Base-by-base conservation (phyloP, 2,888 invertebrate genomes). In the Drosophila greeni region DNA sequence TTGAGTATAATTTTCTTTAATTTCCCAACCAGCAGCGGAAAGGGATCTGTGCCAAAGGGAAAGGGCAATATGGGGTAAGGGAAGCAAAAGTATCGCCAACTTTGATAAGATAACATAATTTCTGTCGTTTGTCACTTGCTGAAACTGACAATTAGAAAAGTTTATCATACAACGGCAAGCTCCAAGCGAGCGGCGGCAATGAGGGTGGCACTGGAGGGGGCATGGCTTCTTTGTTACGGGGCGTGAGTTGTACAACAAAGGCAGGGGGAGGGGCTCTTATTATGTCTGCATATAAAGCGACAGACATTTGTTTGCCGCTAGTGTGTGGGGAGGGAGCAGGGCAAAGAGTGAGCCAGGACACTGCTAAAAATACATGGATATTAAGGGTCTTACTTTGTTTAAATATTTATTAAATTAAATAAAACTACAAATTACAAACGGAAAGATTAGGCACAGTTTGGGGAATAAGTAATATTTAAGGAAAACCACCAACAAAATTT, bases 101-200 rank as follows among this genome's bases (percentile, higher is more conserved):
- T 83, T 76, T 81, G 84, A 75, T 82, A 84, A 84, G 84, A 84
- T 84, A 83, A 82, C 81, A 84, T 82, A 82, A 83, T 84, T 84
- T 83, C 82, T 82, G 82, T 79, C 82, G 83, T 83, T 83, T 84
- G 84, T 84, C 84, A 84, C 83, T 84, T 84, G 80, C 73, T 79
- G 76, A 75, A 84, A 82, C 84, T 84, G 83, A 84, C 84, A 84
- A 84, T 84, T 82, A 81, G 75, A 84, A 82, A 84, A 84, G 84
- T 84, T 84, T 84, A 84, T 84, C 84, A 84, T 74, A 73, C 80
- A 69, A 70, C 66, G 75, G 55, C 70, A 70, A 72, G 26, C 66
- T 66, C 51, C 34, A 14, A 59, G 36, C 39, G n/a, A 59, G 36
- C 39, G 62, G 49, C 42, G 62, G 49, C 42, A 59, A 58, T 62